Conservation (phyloP, 2,888 invertebrate genomes). For the Perithous albicinctus region DNA sequence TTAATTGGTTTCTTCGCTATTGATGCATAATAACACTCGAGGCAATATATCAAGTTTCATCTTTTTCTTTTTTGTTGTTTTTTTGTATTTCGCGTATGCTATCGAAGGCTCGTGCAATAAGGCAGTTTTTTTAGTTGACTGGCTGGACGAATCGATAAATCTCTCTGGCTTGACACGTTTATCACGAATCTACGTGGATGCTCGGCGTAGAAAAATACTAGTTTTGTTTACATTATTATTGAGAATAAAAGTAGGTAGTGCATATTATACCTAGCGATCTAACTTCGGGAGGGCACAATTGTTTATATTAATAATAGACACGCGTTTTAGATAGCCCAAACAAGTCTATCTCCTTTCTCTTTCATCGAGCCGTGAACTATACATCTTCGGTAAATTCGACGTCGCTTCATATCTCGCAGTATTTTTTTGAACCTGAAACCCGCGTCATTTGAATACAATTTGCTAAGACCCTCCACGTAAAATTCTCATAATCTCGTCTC, state of each 20-base stretch:
- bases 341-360: constrained; percentile 9
- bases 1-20: constrained; percentile 39
- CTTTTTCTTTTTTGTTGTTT: no score
- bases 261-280: constrained; percentile 9
- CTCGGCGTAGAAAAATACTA: constrained; percentile 45
- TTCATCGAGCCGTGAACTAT: constrained; percentile 2
- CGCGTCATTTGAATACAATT: constrained; percentile 14
- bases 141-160: constrained; percentile 52
- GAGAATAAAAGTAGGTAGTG: neutral
- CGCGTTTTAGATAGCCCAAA: constrained; percentile 31
- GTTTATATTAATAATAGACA: constrained; percentile 26
- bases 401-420: constrained; percentile 12
- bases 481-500: neutral
- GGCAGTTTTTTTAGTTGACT: constrained; percentile 65
- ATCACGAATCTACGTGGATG: constrained; percentile 50
- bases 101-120: constrained; percentile 60
- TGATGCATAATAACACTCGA: constrained; percentile 50
- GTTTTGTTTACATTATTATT: constrained; percentile 21
- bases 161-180: constrained; percentile 31
- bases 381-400: constrained; percentile 34
- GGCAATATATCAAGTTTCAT: constrained; percentile 51
- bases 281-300: neutral
- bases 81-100: constrained; percentile 24
- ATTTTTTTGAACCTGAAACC: constrained; percentile 4
- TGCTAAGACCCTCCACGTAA: neutral